Percentiles rank a stretch among this genome's conserved stretches.
Conservation (phyloP, 2,113 vertebrate genomes). For the Microcebus griseorufus region DNA sequence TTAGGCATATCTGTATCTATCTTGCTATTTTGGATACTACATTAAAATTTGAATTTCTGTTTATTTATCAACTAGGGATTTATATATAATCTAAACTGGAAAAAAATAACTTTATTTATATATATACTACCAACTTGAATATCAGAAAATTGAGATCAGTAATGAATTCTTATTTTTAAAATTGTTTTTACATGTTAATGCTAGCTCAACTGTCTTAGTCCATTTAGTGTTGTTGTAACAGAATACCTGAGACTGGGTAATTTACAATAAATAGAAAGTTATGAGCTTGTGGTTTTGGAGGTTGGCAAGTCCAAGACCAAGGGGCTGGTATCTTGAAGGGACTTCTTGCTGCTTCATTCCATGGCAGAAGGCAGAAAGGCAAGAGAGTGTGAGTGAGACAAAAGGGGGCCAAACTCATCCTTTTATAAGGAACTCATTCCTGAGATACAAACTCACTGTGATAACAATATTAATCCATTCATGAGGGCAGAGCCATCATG, state of each 20-base stretch:
- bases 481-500: not conserved
- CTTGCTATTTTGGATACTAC: not conserved
- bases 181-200: not conserved
- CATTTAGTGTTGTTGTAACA: not conserved
- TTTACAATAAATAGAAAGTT: not conserved
- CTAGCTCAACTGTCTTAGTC: not conserved
- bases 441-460: not conserved
- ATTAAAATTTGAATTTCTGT: not conserved
- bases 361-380: not conserved
- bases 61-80: not conserved
- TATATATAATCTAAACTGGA: not conserved
- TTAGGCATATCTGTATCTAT: not conserved
- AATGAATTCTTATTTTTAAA: not conserved
- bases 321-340: not conserved
- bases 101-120: not conserved
- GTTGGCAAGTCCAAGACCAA: not conserved
- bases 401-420: not conserved
- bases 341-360: not conserved
- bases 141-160: not conserved
- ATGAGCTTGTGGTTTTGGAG: not conserved
- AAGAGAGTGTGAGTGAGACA: not conserved
- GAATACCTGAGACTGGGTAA: not conserved
- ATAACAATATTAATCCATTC: not conserved
- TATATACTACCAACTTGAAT: not conserved
- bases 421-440: not conserved